Base-by-base conservation (phyloP, 2,888 invertebrate species). In the Ectemnius lituratus region DNA sequence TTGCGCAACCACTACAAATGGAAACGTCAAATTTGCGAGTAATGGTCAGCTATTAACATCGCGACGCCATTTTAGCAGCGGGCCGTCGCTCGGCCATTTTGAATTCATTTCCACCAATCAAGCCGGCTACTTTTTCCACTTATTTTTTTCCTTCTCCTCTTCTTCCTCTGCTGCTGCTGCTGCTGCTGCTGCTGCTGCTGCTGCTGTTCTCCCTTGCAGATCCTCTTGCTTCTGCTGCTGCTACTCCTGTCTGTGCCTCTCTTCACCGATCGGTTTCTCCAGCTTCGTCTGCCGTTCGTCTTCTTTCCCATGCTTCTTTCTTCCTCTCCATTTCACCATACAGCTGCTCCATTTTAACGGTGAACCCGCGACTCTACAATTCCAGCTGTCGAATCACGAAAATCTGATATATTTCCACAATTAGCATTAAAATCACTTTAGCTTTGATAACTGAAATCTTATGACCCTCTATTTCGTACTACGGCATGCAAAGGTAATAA, bases 21-120 rank as follows among this genome's bases (percentile, higher is more conserved):
- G 86, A 88, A 87, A 86, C 85, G 84, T 87, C 84, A 83, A 85
- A 86, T 87, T 86, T 81, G 74, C 76, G 76, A 46, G 79, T 84
- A 83, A 85, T 84, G 82, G 84, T 73, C 70, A 74, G 80, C 76
- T 82, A 85, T 86, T 84, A 88, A 82, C 73, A 74, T 80, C 77
- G 74, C 78, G 84, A 79, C 88, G 90, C 89, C 89, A 90, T 90
- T 90, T 89, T 87, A 87, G 81, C 84, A 83, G 73, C 37, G 75
- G 72, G 75, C 72, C 69, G 72, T 66, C 63, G 64, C 59, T 75
- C 89, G 81, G 90, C 90, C 90, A 90, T 90, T 88, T 90, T 90
- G 90, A 90, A 90, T 90, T 87, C 86, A 89, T 89, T 89, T 87
- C 84, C 84, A 86, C 89, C 90, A 88, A 88, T 89, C 86, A 83